Conservation (phyloP, 1,140 invertebrate genomes). For the Brachionus calyciflorus region DNA sequence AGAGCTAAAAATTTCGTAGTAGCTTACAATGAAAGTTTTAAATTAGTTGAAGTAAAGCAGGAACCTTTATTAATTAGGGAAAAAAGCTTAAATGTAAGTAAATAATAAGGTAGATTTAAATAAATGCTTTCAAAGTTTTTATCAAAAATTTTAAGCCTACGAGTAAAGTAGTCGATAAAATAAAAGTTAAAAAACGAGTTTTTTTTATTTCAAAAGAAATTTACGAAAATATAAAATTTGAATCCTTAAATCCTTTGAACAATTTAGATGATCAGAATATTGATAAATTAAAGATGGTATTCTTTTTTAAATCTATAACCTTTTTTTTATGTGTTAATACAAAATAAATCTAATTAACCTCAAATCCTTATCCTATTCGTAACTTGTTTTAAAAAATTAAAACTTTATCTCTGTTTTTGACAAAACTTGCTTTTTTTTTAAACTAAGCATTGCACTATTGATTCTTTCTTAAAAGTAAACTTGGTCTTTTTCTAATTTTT, state of each 20-base stretch:
- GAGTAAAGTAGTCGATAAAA: neutral
- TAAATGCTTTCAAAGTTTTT: neutral
- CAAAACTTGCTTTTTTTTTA: too few species aligned
- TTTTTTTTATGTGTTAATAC: too few species aligned
- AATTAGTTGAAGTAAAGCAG: neutral
- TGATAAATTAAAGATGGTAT: constrained; percentile 12
- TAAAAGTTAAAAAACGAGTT: constrained; percentile 18
- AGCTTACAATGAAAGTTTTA: neutral
- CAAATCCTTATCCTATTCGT: too few species aligned
- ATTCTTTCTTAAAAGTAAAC: too few species aligned
- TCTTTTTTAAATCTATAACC: neutral
- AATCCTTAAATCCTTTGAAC: neutral
- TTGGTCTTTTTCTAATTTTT: too few species aligned
- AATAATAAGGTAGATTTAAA: neutral
- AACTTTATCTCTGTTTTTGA: too few species aligned
- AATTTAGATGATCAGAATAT: neutral
- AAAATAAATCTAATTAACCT: too few species aligned
- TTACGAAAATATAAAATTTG: constrained; percentile 27
- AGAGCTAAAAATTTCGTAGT: neutral
- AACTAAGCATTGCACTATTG: too few species aligned
- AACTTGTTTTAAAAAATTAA: too few species aligned
- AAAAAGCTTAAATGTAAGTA: constrained; percentile 28
- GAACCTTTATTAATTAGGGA: constrained; percentile 8
- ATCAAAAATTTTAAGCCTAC: neutral
- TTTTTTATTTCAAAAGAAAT: neutral